Conservation (phyloP, 2,888 invertebrate species). For the Clusia tigrina region DNA sequence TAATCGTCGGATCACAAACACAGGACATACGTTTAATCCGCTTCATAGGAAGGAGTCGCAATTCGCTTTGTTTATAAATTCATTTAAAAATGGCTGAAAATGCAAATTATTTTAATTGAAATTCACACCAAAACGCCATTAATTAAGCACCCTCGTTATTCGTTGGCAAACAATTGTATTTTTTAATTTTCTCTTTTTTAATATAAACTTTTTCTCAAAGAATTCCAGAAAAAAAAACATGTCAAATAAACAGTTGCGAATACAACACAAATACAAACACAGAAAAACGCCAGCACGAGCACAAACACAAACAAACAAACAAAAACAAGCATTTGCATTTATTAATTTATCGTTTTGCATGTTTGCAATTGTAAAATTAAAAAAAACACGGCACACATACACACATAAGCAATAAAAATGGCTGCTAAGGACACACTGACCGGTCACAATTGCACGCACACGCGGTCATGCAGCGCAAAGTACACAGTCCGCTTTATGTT, state of each 20-base stretch:
- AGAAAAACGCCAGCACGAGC: neutral
- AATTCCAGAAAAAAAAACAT: neutral
- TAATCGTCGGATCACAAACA: too few relatives aligned
- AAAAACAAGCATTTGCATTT: conserved; percentile 50
- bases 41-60: too few relatives aligned
- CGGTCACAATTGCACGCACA: conserved; percentile 35
- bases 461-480: conserved; percentile 35
- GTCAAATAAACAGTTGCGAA: conserved; percentile 26
- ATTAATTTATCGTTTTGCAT: conserved; percentile 53
- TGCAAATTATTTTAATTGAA: too few relatives aligned
- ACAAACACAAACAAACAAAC: conserved; percentile 4
- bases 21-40: too few relatives aligned
- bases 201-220: neutral
- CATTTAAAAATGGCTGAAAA: too few relatives aligned
- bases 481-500: conserved; percentile 61
- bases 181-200: neutral
- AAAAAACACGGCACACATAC: conserved; percentile 10
- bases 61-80: too few relatives aligned
- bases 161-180: neutral
- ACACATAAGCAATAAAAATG: neutral
- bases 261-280: conserved; percentile 42
- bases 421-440: neutral
- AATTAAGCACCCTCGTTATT: neutral
- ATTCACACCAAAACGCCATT: neutral
- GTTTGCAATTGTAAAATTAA: conserved; percentile 24